Percentiles rank a stretch among this genome's conserved stretches.
Evolutionary conservation across 1,140 invertebrate species (phyloP).

Genomic region (Drosophila kurseongensis): DNA sequence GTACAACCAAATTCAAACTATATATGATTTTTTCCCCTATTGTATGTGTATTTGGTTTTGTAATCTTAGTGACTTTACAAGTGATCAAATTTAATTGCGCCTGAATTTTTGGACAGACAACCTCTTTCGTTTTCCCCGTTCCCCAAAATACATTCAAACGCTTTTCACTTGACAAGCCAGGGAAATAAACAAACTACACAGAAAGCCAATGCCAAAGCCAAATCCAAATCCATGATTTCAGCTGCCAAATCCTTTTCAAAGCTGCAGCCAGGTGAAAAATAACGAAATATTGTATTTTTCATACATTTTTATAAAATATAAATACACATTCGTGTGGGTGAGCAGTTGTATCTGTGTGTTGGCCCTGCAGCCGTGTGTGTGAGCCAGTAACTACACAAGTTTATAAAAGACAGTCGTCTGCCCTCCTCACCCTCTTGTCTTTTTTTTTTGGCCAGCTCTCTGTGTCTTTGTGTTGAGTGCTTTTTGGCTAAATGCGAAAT

Average conservation of each 20-base stretch:
- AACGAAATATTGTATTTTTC: slow-evolving; percentile 65
- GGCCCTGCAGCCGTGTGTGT: not conserved
- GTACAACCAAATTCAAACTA: too few species aligned
- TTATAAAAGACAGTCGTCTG: slow-evolving; percentile 63
- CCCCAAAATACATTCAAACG: slow-evolving; percentile 16
- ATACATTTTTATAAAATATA: slow-evolving; percentile 60
- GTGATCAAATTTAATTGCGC: slow-evolving; percentile 23
- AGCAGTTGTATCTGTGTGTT: not conserved
- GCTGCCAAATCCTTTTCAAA: slow-evolving; percentile 75
- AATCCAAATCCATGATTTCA: slow-evolving; percentile 74
- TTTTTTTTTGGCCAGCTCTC: not conserved
- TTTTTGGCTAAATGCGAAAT: slow-evolving; percentile 84
- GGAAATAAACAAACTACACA: slow-evolving; percentile 56
- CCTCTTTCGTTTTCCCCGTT: slow-evolving; percentile 3
- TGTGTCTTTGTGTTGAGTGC: slow-evolving; percentile 58
- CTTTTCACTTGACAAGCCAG: slow-evolving; percentile 63
- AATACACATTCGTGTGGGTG: slow-evolving; percentile 23
- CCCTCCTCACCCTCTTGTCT: not conserved
- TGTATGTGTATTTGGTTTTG: not conserved
- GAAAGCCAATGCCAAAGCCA: slow-evolving; percentile 50
- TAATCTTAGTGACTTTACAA: not conserved
- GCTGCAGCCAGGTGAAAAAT: slow-evolving; percentile 75
- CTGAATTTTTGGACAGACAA: slow-evolving; percentile 13
- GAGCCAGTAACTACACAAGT: slow-evolving; percentile 41
- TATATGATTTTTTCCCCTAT: not conserved